Evolutionary conservation across 35 echinoderm and acorn worm genomes (phyloP), one percentile per base, ranked within the genome.

Genomic region (Nesometra sesokonis): DNA sequence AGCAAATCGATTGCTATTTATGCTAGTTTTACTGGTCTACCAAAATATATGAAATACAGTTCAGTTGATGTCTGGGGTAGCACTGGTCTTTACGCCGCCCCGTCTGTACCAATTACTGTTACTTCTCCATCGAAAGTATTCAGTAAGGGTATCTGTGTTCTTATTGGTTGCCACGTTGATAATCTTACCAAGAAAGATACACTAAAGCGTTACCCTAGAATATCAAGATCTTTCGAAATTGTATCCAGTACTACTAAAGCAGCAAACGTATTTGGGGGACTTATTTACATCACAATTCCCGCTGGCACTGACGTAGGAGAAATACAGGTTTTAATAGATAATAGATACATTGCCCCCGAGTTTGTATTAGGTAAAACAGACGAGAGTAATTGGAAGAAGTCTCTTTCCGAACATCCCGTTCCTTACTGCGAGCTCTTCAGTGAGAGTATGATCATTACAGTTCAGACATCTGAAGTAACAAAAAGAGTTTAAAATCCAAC

Each of bases 241-340:
- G 27, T 34, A 3, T 33, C 32, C 32, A n/a, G 0, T 17, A 32
- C 13, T 3, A 34, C 79, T 11, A 36, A 81, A 15, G 79, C 79
- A 81, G 79, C 17, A 32, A 81, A 81, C 79, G 32, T 36, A 34
- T 81, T 81, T 36, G 79, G 79, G 31, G 79, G 79, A 17, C 79
- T 81, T 3, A 81, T 81, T 36, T 81, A 81, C 79, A 36, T 81
- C 79, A 81, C 79, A 31, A 30, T 81, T 34, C 79, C 79, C 1
- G 4, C 79, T 0, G 79, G 79, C 13, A 0, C 31, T 11, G 32
- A 5, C 0, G 11, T 81, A 11, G 79, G 79, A 33, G 32, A 5
- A 32, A 19, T 81, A 11, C 79, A 33, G 23, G 35, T 81, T 3
- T 34, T 30, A 17, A 32, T 81, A 81, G 11, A 36, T 3, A 36